Percentiles rank a stretch among this genome's conserved stretches.
Conservation (phyloP, 2,113 vertebrate genomes). For the Peromyscus californicus region DNA sequence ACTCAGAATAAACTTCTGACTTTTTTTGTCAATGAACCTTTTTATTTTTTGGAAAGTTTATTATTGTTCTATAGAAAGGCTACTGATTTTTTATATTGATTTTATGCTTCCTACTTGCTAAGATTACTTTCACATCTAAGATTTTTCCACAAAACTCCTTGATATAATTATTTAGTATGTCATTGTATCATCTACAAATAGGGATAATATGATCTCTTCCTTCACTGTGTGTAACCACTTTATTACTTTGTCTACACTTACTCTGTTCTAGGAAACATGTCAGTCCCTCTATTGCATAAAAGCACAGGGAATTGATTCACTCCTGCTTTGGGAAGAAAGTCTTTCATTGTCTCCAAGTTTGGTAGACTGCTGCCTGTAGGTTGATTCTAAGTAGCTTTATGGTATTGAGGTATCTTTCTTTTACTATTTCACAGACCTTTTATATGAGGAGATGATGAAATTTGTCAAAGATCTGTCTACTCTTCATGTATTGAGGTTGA, state of each 20-base stretch:
- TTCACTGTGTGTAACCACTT: neutral
- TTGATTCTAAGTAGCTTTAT: neutral
- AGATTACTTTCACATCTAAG: neutral
- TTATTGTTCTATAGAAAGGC: neutral
- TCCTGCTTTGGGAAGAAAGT: neutral
- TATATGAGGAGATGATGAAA: neutral
- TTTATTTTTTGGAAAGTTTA: too few species aligned
- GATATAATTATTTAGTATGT: neutral
- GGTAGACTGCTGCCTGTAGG: rapidly evolving
- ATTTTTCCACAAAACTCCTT: neutral
- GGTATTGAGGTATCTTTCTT: neutral
- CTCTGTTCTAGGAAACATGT: neutral
- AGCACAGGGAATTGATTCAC: neutral
- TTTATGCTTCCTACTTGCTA: neutral
- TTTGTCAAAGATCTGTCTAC: neutral
- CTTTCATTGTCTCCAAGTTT: neutral
- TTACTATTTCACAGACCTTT: neutral
- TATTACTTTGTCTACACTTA: neutral
- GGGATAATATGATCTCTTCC: neutral
- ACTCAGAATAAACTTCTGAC: neutral
- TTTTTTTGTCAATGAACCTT: neutral
- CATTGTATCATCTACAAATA: neutral
- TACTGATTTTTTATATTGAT: neutral
- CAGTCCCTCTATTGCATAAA: neutral
- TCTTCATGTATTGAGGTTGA: neutral